These are phyloP conservation scores for Merodon equestris DNA, from an alignment of 2,888 invertebrate species.

Conservation along the genomic window DNA sequence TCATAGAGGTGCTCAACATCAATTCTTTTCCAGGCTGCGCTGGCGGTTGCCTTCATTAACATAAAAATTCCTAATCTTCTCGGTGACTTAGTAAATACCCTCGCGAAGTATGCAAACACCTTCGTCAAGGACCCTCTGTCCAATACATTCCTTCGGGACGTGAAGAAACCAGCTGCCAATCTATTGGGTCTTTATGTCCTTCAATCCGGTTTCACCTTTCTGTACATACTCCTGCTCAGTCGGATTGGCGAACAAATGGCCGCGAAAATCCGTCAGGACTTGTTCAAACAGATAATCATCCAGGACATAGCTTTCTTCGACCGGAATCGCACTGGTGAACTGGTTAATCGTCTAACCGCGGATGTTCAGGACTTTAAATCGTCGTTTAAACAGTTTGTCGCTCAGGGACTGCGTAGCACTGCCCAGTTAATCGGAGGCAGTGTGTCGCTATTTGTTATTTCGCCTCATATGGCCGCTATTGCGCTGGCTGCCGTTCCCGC, in stretches of 20 bases:
- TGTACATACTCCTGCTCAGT: slow-evolving; percentile 92
- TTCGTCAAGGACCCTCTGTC: slow-evolving; percentile 77
- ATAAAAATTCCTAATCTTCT: slow-evolving; percentile 92
- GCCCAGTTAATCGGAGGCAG: slow-evolving; percentile 86
- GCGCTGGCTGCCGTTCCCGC: slow-evolving; percentile 92
- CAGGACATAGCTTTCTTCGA: slow-evolving; percentile 96
- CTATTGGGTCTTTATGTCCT: slow-evolving; percentile 77
- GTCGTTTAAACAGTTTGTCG: slow-evolving; percentile 94
- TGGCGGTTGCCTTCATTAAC: slow-evolving; percentile 92
- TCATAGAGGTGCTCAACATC: no score
- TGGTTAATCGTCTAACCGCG: slow-evolving; percentile 92
- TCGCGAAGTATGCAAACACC: slow-evolving; percentile 81
- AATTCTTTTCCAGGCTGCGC: slow-evolving; percentile 85
- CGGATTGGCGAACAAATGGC: slow-evolving; percentile 94
- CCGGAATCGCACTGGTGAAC: slow-evolving; percentile 92
- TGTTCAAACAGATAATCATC: slow-evolving; percentile 89
- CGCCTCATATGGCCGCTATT: slow-evolving; percentile 92
- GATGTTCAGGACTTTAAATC: slow-evolving; percentile 99
- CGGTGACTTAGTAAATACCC: slow-evolving; percentile 89
- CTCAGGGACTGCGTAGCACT: slow-evolving; percentile 92
- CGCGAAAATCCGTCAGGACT: slow-evolving; percentile 86
- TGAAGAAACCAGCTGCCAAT: slow-evolving; percentile 75
- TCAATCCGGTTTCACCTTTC: slow-evolving; percentile 89
- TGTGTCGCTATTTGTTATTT: slow-evolving; percentile 86
- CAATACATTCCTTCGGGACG: slow-evolving; percentile 76